Evolutionary conservation across 1,140 invertebrate genomes (phyloP), one percentile per base, ranked within the genome.

Genomic region (Papilio machaon): DNA sequence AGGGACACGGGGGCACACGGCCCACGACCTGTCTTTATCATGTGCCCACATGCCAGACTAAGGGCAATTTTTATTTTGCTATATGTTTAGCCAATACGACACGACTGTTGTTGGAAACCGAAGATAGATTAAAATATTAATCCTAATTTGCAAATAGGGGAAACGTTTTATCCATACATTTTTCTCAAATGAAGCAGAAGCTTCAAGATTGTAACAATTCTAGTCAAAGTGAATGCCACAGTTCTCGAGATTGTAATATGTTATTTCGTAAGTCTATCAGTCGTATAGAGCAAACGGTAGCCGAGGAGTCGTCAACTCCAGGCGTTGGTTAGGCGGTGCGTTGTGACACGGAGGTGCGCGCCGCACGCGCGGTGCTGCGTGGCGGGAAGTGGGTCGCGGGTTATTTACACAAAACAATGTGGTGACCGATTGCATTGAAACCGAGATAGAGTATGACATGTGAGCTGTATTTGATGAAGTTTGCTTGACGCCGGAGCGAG

Each of bases 381-480:
- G 82, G 80, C 52, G 73, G 82, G 81, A 30, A 76, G 81, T 73
- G 80, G 74, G 70, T 77, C 67, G 74, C 81, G 82, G 78, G 87
- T 87, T 88, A 87, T 88, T 84, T 85, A 87, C 87, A 86, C 79
- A 58, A 79, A 82, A 80, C 82, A 83, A 84, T 85, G 83, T 60
- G 70, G 85, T 86, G 85, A 81, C 79, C 80, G 64, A 78, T 11
- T 78, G 49, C 10, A 43, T 43, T 60, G 30, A 17, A 77, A 49
- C 38, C 38, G 7, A 43, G 38, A 43, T 43, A 2, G 38, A 58
- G 30, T 15, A 77, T 77, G 75, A 23, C 15, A 58, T 58, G 75
- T 47, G 49, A 58, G 75, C 49, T 76, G 47, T 30, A 54, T 30
- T 52, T n/a, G 49, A 38, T 58, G 75, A 78, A 52, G 35, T 60